phyloP scores from a whole-genome alignment of 2,113 vertebrate species.

The Pogona vitticeps region DNA sequence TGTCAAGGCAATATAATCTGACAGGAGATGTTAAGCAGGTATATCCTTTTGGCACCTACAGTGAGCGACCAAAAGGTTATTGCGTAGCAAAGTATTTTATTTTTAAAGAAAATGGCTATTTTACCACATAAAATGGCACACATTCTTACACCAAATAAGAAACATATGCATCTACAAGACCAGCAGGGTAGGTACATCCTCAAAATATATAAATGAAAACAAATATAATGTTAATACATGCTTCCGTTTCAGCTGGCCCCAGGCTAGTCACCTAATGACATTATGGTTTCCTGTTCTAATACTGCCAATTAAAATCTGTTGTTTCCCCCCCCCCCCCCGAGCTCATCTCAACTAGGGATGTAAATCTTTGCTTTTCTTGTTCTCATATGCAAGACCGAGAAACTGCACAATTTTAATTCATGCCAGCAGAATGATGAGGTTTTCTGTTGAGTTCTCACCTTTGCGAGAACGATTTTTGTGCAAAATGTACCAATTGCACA shows the following conservation, averaged over 20 bases:
- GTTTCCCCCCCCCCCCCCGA: background rate
- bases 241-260: background rate
- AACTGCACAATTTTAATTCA: background rate
- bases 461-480: too few species aligned
- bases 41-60: slow-evolving; percentile 60
- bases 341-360: background rate
- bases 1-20: slow-evolving; percentile 64
- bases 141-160: background rate
- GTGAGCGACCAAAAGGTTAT: slow-evolving; percentile 57
- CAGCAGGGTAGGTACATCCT: background rate
- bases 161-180: background rate
- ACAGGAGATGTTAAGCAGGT: slow-evolving; percentile 69
- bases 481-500: too few species aligned
- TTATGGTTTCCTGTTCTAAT: background rate
- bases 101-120: background rate
- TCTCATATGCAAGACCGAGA: background rate
- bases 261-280: background rate
- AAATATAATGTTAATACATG: background rate
- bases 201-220: background rate
- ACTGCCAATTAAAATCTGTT: background rate
- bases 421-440: background rate
- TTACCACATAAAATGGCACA: slow-evolving; percentile 32
- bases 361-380: background rate
- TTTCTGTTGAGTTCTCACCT: too few species aligned
- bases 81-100: slow-evolving; percentile 20